Evolutionary conservation across 2,113 vertebrate genomes (phyloP).

Genomic region (Pollimyrus isidori): DNA sequence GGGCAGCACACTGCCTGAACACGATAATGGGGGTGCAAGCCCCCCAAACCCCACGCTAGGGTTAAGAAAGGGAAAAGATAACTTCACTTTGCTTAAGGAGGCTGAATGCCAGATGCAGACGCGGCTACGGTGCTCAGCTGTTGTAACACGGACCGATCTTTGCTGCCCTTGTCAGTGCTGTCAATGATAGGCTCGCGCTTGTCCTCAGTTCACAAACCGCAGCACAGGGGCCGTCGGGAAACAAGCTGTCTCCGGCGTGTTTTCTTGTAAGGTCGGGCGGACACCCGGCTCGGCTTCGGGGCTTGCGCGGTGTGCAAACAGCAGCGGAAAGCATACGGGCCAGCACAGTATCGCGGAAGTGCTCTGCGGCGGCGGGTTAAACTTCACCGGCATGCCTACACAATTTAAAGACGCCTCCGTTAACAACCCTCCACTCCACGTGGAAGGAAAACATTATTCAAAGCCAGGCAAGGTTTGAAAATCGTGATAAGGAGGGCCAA

Average conservation of each 20-base stretch:
- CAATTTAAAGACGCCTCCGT: background rate
- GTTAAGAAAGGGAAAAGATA: background rate
- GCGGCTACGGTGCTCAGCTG: background rate
- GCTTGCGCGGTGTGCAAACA: background rate
- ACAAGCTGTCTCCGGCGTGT: slow-evolving; percentile 28
- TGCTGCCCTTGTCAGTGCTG: background rate
- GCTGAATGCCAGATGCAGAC: background rate
- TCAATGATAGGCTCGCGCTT: background rate
- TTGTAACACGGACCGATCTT: background rate
- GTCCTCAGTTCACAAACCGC: background rate
- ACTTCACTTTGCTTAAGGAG: background rate
- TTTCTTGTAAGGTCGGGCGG: slow-evolving; percentile 42
- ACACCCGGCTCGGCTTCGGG: slow-evolving; percentile 30
- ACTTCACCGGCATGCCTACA: background rate
- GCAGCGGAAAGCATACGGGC: background rate
- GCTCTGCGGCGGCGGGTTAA: slow-evolving; percentile 22
- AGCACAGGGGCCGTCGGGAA: background rate
- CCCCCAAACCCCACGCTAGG: background rate
- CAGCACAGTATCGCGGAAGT: slow-evolving; percentile 31
- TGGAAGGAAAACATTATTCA: background rate
- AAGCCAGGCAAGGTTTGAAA: background rate
- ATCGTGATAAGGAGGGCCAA: background rate
- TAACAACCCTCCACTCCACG: background rate
- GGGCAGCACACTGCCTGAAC: background rate
- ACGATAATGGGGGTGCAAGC: background rate